Evolutionary conservation across 1,140 invertebrate species (phyloP), one percentile per base, ranked within the genome.

Genomic region (Ganaspis sp.): DNA sequence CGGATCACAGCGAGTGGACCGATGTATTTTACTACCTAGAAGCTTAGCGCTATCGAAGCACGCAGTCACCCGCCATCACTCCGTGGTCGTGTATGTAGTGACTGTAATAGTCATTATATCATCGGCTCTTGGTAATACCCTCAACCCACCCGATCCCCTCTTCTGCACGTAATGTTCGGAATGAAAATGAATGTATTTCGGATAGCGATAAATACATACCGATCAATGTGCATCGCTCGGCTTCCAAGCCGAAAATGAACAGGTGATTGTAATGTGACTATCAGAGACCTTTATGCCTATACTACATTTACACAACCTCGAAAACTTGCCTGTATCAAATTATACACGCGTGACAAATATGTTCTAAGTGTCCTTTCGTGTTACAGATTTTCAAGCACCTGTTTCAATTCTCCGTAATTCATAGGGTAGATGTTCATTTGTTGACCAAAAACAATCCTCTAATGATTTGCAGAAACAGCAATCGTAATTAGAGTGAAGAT

Each of bases 81-180:
- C 90, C 87, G 86, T 81, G 84, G 86, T 82, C 85, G 86, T 84
- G 87, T 90, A 90, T 91, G 89, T 89, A 91, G 86, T 90, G 90
- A 91, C 90, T 89, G 90, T 91, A 91, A 91, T 91, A 91, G 89
- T 91, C 89, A 90, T 88, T 91, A 91, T 91, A 91, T 91, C 90
- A 90, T 91, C 90, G 90, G 90, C 90, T 91, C 89, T 90, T 90
- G 87, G 88, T 91, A 91, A 91, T 91, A 91, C 89, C 89, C n/a
- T n/a, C 88, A 83, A 79, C 74, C 82, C 85, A 84, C 84, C 77
- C 84, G 82, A 82, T 81, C 69, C 75, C 12, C 74, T 45, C 45
- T 58, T 70, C 70, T 26, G 45, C 83, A 64, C 80, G 84, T 90
- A 90, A 90, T 90, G 89, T 89, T 89, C 87, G 87, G 87, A 91